Conservation (phyloP, 64 coral and sea anemone genomes). For the Catalaphyllia jardinei region DNA sequence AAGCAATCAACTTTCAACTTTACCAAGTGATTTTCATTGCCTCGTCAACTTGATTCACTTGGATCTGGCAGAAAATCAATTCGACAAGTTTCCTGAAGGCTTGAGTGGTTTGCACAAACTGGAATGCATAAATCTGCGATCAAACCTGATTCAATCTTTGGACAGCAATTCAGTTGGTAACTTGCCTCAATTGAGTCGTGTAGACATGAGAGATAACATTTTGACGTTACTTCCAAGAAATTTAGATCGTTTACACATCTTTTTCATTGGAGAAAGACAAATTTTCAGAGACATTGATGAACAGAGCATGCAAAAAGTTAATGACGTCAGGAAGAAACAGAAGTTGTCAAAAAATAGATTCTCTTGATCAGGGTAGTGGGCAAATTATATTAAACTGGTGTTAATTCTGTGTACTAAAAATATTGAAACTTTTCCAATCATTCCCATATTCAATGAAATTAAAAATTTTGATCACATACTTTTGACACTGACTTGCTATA, state of each 20-base stretch:
- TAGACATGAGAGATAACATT: constrained; percentile 82
- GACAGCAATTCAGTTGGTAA: constrained; percentile 9
- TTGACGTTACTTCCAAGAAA: constrained; percentile 78
- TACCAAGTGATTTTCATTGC: constrained; percentile 72
- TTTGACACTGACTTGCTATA: too few species aligned
- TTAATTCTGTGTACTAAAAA: too few species aligned
- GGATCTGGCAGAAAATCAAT: constrained; percentile 80
- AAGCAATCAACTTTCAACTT: constrained; percentile 71
- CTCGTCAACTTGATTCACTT: constrained; percentile 70
- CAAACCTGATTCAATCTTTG: constrained; percentile 67
- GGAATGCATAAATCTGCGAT: constrained; percentile 65
- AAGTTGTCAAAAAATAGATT: background rate
- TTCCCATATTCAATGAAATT: too few species aligned
- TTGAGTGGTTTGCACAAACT: constrained; percentile 62
- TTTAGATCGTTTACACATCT: constrained; percentile 75
- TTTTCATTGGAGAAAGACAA: constrained; percentile 74
- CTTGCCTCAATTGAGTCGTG: constrained; percentile 60
- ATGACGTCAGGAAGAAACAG: constrained; percentile 23
- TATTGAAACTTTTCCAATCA: too few species aligned
- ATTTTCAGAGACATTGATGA: constrained; percentile 49
- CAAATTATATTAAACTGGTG: too few species aligned
- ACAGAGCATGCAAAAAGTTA: constrained; percentile 25
- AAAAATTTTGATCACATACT: too few species aligned
- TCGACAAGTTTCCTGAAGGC: constrained; percentile 69
- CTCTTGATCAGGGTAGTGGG: background rate